Evolutionary conservation across 2,113 vertebrate species (phyloP).

Genomic region (Aspidoscelis tigris): DNA sequence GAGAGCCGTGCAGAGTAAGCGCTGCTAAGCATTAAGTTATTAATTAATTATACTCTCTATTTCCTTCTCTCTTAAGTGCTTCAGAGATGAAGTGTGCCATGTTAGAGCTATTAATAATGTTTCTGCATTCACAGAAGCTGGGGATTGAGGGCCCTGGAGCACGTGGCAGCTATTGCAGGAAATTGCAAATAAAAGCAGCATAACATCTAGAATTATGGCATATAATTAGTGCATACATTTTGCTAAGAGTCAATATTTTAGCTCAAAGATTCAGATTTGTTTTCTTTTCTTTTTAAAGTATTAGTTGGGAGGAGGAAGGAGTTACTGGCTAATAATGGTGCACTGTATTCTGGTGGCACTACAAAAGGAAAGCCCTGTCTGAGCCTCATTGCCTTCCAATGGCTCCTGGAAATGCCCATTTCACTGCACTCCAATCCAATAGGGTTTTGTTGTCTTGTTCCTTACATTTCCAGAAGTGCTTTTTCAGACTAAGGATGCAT

Average conservation of each 20-base stretch:
- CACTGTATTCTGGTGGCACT: not conserved
- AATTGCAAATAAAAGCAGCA: constrained; percentile 29
- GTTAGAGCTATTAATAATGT: constrained; percentile 39
- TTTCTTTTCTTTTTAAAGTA: not conserved
- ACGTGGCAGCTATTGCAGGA: not conserved
- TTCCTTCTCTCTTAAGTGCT: not conserved
- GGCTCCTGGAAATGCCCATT: too few relatives aligned
- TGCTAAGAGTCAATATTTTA: constrained; percentile 16
- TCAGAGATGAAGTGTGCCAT: constrained; percentile 27
- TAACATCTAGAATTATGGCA: not conserved
- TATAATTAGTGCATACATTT: constrained; percentile 20
- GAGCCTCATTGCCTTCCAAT: not conserved
- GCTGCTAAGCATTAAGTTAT: constrained; percentile 38
- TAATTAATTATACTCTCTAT: constrained; percentile 33
- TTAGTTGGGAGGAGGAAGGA: not conserved
- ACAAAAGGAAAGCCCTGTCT: not conserved
- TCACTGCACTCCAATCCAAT: not conserved
- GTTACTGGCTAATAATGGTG: not conserved
- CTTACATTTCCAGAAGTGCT: not conserved
- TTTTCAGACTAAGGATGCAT: too few relatives aligned
- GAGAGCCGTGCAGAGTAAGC: constrained; percentile 11
- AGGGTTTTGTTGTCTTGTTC: not conserved
- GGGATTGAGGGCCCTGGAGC: not conserved
- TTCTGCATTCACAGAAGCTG: constrained; percentile 24
- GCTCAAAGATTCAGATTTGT: not conserved